Evolutionary conservation across 2,113 vertebrate genomes (phyloP), one percentile per base, ranked within the genome.

Genomic region (Silurus asotus): DNA sequence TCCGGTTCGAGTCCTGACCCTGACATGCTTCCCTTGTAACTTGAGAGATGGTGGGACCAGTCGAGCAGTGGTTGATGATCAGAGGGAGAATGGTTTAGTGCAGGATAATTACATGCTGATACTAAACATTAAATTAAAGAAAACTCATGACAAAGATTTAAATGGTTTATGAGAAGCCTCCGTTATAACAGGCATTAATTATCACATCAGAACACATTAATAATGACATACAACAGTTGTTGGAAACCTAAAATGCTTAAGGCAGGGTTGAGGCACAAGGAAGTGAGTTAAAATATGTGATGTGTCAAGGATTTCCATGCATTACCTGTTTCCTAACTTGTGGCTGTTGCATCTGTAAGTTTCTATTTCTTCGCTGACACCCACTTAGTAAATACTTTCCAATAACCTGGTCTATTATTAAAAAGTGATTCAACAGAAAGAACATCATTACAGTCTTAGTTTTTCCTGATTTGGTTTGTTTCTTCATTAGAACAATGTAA

Each of bases 321-420:
- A 45, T 59, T 45, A 81, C 65, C 67, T 48, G 28, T 53, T 80
- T 80, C 56, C 28, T 45, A 37, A 37, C n/a, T 53, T 17, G 25
- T 51, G 37, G 20, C 64, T 17, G 53, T 80, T 70, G 11, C 59
- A 55, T 67, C 84, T 75, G 56, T 49, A 72, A 17, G 86, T 82
- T 82, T 82, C 80, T 49, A 28, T 87, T 86, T 82, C 80, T 58
- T 87, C 20, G 64, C 25, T 9, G 5, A 82, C 59, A 76, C 65
- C 78, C 14, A 64, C 10, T 10, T 25, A 8, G 17, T 55, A 14
- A 17, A 61, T 37, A 55, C 13, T 14, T 65, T 87, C 70, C 61
- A 19, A 67, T 65, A 64, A 87, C 6, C 78, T 67, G 70, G 23
- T 67, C 0, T 77, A 53, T 58, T 55, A 15, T 56, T 55, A 59